These are phyloP conservation scores for Micrasema longulum DNA, from an alignment of 1,140 invertebrate genomes.

Conservation along the genomic window DNA sequence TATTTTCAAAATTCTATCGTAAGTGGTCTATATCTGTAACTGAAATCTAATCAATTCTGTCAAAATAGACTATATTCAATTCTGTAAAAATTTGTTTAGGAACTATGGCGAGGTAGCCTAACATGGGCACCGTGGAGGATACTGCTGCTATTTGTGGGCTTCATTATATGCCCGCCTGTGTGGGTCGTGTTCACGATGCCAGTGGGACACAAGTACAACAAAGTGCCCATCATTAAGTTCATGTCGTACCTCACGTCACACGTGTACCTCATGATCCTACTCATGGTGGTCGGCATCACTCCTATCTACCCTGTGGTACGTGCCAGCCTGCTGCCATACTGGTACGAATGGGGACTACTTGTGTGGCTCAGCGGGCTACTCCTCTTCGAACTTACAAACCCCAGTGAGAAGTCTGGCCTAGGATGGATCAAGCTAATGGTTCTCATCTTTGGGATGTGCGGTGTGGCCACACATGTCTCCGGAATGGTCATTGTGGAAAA, in stretches of 20 bases:
- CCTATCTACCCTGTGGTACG: constrained; percentile 87
- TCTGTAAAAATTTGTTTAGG: no score
- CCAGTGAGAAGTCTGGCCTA: constrained; percentile 93
- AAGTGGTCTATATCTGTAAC: no score
- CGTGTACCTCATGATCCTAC: constrained; percentile 94
- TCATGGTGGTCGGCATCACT: constrained; percentile 91
- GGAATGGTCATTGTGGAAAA: constrained; percentile 78
- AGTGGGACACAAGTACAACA: constrained; percentile 94
- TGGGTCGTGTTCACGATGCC: constrained; percentile 98
- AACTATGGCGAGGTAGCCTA: constrained; percentile 95
- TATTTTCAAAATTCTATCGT: no score
- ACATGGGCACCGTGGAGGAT: constrained; percentile 97
- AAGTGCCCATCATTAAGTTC: constrained; percentile 98
- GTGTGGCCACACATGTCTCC: constrained; percentile 89
- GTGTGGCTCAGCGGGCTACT: constrained; percentile 96
- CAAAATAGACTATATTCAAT: no score
- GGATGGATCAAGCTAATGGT: constrained; percentile 95
- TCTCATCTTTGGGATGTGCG: constrained; percentile 91
- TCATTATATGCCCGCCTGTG: constrained; percentile 93
- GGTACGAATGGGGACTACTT: constrained; percentile 96
- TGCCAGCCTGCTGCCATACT: constrained; percentile 80
- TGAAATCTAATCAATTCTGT: no score
- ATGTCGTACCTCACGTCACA: constrained; percentile 99
- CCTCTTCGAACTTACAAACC: constrained; percentile 96
- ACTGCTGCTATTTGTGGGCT: constrained; percentile 89